These are phyloP conservation scores for Amniataba percoides DNA, from an alignment of 2,797 vertebrate genomes.

Conservation along the genomic window DNA sequence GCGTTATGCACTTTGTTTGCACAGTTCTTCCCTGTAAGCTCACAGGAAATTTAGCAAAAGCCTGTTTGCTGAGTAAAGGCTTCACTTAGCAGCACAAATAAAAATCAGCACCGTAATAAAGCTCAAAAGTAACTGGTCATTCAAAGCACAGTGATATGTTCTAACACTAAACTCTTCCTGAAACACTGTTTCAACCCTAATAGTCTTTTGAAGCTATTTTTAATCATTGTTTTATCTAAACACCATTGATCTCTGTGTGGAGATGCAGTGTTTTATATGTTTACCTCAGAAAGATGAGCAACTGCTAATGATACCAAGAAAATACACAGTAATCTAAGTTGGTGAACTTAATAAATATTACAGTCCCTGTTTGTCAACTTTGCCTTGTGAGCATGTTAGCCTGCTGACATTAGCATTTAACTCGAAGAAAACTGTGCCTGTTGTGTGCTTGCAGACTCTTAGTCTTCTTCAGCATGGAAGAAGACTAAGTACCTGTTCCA, in stretches of 20 bases:
- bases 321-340: neutral
- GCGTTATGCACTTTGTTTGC: constrained; percentile 52
- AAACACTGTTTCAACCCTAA: constrained; percentile 20
- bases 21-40: constrained; percentile 21
- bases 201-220: constrained; percentile 10
- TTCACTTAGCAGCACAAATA: constrained; percentile 53
- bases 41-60: constrained; percentile 50
- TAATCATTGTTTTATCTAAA: constrained; percentile 36
- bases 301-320: no score
- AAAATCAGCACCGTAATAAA: constrained; percentile 23
- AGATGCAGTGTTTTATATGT: neutral
- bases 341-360: no score
- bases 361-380: neutral
- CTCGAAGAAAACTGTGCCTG: neutral
- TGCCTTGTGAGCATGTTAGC: neutral
- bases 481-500: neutral
- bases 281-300: no score
- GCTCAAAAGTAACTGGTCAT: constrained; percentile 24
- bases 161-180: neutral
- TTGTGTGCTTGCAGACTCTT: neutral
- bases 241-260: constrained; percentile 26
- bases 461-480: neutral
- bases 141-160: neutral
- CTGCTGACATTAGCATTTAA: constrained; percentile 1
- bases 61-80: constrained; percentile 63